These are phyloP conservation scores for Holothuria scabra DNA, from an alignment of 53 echinoderm and acorn worm species.

Conservation along the genomic window DNA sequence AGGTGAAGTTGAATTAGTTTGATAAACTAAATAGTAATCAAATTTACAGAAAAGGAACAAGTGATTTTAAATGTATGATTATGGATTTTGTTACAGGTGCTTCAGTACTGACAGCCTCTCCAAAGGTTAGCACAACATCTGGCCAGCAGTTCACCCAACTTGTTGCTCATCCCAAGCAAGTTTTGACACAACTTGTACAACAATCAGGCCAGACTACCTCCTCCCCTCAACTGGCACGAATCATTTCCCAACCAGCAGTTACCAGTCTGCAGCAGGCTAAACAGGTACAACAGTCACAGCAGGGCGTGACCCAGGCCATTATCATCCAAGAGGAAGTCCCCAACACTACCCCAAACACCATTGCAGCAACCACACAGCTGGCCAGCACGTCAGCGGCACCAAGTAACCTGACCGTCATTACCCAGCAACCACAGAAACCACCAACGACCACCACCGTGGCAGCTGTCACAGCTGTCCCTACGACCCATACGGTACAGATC, in stretches of 20 bases:
- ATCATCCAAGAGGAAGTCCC: conserved; percentile 41
- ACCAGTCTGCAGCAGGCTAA: conserved; percentile 38
- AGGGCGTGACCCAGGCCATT: conserved; percentile 34
- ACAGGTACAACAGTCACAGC: conserved; percentile 34
- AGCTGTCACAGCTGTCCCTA: background rate
- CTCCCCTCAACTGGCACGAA: conserved; percentile 59
- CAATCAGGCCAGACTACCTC: background rate
- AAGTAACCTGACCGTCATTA: conserved; percentile 18
- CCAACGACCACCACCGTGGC: conserved; percentile 34
- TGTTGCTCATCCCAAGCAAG: conserved; percentile 51
- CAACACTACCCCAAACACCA: conserved; percentile 19
- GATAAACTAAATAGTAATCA: no score
- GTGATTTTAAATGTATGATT: no score
- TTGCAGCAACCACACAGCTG: conserved; percentile 1
- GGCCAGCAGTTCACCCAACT: conserved; percentile 63
- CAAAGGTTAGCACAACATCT: conserved; percentile 39
- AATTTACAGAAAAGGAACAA: no score
- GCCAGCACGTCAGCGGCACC: conserved; percentile 51
- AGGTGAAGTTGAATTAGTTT: no score
- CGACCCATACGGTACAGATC: conserved; percentile 29
- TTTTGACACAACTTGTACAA: conserved; percentile 49
- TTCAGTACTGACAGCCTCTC: conserved; percentile 29
- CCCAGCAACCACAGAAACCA: conserved; percentile 50
- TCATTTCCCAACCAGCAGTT: conserved; percentile 50
- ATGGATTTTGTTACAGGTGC: background rate